phyloP scores from a whole-genome alignment of 30 jellyfish, hydroid and myxozoan species.

The Pelagia noctiluca region DNA sequence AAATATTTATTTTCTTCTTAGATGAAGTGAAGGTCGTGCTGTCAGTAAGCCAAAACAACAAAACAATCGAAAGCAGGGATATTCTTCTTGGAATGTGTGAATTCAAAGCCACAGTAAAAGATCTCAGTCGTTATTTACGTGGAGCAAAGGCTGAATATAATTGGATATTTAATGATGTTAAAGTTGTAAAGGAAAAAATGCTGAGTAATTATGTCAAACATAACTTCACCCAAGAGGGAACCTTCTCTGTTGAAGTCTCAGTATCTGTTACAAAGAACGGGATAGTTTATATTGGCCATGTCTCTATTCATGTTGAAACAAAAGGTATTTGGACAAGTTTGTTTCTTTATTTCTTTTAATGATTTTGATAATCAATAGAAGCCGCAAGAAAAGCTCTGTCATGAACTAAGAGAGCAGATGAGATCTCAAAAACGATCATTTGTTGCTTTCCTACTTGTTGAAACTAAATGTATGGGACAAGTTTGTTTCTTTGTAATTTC shows the following conservation, averaged over 20 bases:
- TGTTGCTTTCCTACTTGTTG: no score
- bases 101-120: constrained; percentile 44
- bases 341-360: no score
- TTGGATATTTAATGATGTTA: constrained; percentile 63
- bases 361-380: no score
- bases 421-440: no score
- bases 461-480: no score
- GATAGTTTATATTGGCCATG: constrained; percentile 35
- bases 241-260: constrained; percentile 40
- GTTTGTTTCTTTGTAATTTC: no score
- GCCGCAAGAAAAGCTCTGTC: no score
- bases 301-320: constrained; percentile 19
- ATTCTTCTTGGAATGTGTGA: constrained; percentile 26
- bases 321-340: constrained; percentile 31
- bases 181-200: constrained; percentile 23
- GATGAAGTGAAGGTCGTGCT: constrained; percentile 27
- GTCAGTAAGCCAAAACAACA: constrained; percentile 5
- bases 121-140: constrained; percentile 47
- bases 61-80: constrained; percentile 3
- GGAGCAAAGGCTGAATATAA: constrained; percentile 14
- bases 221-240: constrained; percentile 35
- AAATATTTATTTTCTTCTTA: constrained; percentile 6
- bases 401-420: no score
- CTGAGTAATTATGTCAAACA: constrained; percentile 8
- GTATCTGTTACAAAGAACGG: constrained; percentile 48